Conservation (phyloP, 2,888 invertebrate species). For the Xylota sylvarum region DNA sequence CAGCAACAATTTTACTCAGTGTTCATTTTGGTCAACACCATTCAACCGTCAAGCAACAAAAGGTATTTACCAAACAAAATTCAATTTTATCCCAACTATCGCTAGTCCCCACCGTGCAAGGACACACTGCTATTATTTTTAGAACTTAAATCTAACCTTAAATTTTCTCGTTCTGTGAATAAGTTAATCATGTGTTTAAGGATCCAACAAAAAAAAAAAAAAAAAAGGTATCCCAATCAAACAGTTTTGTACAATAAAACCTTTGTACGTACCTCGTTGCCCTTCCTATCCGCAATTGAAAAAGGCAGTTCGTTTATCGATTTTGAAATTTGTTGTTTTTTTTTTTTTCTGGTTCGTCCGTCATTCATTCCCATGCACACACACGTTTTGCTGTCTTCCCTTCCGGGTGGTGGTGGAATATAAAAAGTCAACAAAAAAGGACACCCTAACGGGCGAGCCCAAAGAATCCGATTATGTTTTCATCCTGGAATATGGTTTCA, state of each 20-base stretch:
- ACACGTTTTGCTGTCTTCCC: conserved; percentile 40
- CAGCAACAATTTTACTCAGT: conserved; percentile 40
- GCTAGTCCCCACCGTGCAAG: conserved; percentile 1
- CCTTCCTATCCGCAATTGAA: conserved; percentile 27
- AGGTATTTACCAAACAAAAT: conserved; percentile 58
- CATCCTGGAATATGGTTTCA: conserved; percentile 53
- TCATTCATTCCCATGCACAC: conserved; percentile 57
- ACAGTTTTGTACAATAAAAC: conserved; percentile 13
- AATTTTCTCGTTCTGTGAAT: conserved; percentile 27
- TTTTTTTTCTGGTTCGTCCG: conserved; percentile 31
- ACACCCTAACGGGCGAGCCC: conserved; percentile 41
- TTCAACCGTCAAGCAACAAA: conserved; percentile 34
- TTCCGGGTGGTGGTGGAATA: conserved; percentile 37
- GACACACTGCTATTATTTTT: neutral
- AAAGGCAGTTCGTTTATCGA: conserved; percentile 73
- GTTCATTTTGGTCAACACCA: conserved; percentile 53
- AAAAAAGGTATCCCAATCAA: neutral
- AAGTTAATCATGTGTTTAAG: conserved; percentile 3
- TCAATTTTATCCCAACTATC: conserved; percentile 8
- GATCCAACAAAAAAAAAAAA: too few species aligned
- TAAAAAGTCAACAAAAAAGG: conserved; percentile 63
- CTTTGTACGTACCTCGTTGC: neutral
- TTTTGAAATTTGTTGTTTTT: conserved; percentile 57
- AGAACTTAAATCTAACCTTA: neutral
- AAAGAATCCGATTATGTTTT: too few species aligned